Evolutionary conservation across 2,888 invertebrate species (phyloP).

Genomic region (Gymnoscelis rufifasciata): DNA sequence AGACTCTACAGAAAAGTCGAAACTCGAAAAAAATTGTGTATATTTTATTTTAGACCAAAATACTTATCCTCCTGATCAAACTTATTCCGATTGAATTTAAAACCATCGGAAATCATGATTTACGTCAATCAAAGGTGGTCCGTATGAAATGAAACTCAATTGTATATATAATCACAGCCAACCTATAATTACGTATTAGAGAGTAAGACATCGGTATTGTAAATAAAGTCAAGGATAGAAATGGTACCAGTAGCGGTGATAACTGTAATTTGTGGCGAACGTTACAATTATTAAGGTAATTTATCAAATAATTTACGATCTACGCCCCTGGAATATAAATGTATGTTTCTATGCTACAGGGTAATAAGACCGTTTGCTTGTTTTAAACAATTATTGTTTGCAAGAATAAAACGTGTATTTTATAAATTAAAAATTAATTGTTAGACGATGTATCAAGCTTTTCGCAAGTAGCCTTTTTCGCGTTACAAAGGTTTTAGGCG

Average conservation of each 20-base stretch:
- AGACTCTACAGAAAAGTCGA: too few species aligned
- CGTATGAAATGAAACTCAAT: neutral
- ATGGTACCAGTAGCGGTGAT: conserved; percentile 20
- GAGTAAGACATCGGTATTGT: conserved; percentile 13
- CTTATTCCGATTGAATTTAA: too few species aligned
- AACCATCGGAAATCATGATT: too few species aligned
- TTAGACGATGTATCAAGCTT: too few species aligned
- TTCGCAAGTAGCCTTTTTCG: too few species aligned
- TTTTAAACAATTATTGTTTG: too few species aligned
- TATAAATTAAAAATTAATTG: too few species aligned
- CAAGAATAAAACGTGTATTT: too few species aligned
- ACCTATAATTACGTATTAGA: conserved; percentile 2
- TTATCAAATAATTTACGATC: conserved; percentile 31
- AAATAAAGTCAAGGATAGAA: conserved; percentile 19
- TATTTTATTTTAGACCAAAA: too few species aligned
- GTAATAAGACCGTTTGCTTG: neutral
- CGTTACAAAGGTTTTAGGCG: too few species aligned
- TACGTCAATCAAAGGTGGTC: neutral
- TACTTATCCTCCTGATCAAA: too few species aligned
- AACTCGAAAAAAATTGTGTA: too few species aligned
- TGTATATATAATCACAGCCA: neutral
- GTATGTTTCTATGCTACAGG: conserved; percentile 15
- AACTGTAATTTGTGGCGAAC: conserved; percentile 29
- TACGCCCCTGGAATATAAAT: conserved; percentile 27
- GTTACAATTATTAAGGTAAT: conserved; percentile 27